A percentile compares a stretch with the other conserved stretches of the same genome.
Evolutionary conservation across 2,113 vertebrate species (phyloP).

Genomic region (Trochalopteron elliotii): DNA sequence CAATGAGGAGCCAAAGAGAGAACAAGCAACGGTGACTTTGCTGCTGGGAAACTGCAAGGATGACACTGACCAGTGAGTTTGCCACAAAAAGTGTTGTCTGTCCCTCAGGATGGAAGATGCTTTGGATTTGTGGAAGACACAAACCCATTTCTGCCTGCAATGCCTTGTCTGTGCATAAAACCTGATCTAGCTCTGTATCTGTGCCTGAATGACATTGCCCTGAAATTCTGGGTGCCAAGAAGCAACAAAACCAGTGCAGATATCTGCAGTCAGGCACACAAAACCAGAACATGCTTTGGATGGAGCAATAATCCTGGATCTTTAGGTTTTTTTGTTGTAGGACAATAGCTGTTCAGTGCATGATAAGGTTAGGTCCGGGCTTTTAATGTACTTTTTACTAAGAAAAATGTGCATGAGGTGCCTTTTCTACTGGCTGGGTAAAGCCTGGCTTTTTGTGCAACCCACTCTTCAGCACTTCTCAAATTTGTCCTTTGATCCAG

Average conservation of each 20-base stretch:
- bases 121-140: not conserved
- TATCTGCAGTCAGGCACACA: not conserved
- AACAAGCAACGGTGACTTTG: rapidly evolving
- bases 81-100: not conserved
- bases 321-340: not conserved
- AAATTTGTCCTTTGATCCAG: not conserved
- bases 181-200: not conserved
- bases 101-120: not conserved
- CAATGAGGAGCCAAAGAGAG: not conserved
- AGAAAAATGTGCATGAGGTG: not conserved
- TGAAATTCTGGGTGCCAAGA: not conserved
- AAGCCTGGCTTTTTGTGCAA: not conserved
- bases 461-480: not conserved
- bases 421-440: not conserved
- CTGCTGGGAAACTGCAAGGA: not conserved
- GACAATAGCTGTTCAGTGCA: not conserved
- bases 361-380: not conserved
- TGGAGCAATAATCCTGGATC: not conserved
- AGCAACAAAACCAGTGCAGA: not conserved
- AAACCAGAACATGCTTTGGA: not conserved
- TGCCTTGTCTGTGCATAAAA: not conserved
- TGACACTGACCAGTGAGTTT: not conserved
- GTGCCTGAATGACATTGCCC: not conserved
- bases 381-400: not conserved
- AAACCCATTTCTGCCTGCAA: not conserved